phyloP scores from a whole-genome alignment of 2,797 vertebrate genomes.

The Cirrhinus mrigala region DNA sequence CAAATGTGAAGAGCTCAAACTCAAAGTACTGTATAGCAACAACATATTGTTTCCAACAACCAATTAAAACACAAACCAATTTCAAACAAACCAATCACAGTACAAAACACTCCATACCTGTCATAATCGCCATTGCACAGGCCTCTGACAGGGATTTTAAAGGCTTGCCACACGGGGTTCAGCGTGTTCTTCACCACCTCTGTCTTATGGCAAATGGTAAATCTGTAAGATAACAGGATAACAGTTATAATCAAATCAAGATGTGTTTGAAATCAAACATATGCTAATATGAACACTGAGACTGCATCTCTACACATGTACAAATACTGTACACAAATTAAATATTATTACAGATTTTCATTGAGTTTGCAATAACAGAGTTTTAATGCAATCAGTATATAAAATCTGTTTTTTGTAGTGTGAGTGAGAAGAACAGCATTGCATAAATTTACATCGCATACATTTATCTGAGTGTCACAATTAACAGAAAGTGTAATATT shows the following conservation, averaged over 20 bases:
- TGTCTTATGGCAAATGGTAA: conserved; percentile 94
- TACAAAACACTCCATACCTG: conserved; percentile 75
- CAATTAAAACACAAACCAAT: background rate
- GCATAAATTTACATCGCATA: background rate
- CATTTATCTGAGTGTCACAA: background rate
- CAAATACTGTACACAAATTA: background rate
- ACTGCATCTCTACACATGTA: background rate
- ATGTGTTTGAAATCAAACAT: background rate
- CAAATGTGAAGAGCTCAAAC: background rate
- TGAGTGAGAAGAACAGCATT: background rate
- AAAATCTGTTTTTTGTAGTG: background rate
- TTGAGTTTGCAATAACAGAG: background rate
- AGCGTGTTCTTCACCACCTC: conserved; percentile 93
- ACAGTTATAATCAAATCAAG: background rate
- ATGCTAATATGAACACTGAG: background rate
- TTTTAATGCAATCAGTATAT: background rate
- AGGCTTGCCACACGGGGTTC: conserved; percentile 94
- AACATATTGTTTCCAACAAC: background rate
- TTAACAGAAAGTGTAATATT: background rate
- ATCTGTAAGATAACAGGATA: conserved; percentile 73
- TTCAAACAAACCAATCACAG: background rate
- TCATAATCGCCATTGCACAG: conserved; percentile 94
- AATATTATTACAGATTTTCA: background rate
- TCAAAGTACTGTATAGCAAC: background rate
- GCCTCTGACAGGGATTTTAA: conserved; percentile 90